phyloP scores from a whole-genome alignment of 2,797 vertebrate species.

The Antennarius maculatus region DNA sequence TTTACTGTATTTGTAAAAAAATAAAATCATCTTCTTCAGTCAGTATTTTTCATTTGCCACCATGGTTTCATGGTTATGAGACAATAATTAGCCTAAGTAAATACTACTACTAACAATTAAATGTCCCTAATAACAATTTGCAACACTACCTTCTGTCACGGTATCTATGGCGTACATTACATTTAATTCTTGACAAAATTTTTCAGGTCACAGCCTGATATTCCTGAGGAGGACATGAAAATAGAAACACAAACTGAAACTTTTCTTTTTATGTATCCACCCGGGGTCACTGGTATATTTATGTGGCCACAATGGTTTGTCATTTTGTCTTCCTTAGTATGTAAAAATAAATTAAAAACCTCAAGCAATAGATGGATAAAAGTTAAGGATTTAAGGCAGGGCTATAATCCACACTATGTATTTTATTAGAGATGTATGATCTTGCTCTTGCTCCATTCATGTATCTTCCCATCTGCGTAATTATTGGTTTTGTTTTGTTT shows the following conservation, averaged over 20 bases:
- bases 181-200: constrained; percentile 16
- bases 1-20: no score
- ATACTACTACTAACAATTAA: constrained; percentile 3
- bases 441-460: background rate
- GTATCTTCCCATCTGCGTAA: background rate
- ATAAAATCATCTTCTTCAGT: background rate
- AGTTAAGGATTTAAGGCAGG: constrained; percentile 20
- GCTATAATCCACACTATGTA: constrained; percentile 2
- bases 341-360: constrained; percentile 2
- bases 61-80: constrained; percentile 28
- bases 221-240: constrained; percentile 13
- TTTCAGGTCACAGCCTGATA: constrained; percentile 18
- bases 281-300: background rate
- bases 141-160: constrained; percentile 30
- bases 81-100: constrained; percentile 20
- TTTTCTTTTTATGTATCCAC: background rate
- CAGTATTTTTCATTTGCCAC: constrained; percentile 18
- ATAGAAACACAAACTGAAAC: constrained; percentile 20
- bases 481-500: background rate
- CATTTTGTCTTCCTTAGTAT: constrained; percentile 25
- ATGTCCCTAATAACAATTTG: constrained; percentile 10
- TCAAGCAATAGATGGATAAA: background rate
- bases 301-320: background rate
- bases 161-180: background rate
- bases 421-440: no score